phyloP scores from a whole-genome alignment of 2,113 vertebrate species.

The Podarcis raffonei region DNA sequence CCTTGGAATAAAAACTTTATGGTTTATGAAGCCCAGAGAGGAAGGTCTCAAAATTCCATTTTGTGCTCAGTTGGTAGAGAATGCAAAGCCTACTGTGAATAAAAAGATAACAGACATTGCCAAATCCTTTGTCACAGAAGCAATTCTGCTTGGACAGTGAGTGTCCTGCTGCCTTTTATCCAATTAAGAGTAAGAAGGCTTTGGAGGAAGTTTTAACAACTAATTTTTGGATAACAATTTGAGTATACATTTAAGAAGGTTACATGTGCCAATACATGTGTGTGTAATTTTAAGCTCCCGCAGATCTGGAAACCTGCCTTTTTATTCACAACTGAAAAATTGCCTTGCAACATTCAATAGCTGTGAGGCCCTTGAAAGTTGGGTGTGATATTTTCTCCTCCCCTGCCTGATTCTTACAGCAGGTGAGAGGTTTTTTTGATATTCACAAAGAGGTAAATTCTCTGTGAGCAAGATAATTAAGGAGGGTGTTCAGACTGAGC shows the following conservation, averaged over 20 bases:
- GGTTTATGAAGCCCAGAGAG: conserved; percentile 8
- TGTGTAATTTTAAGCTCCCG: background rate
- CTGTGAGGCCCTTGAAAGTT: background rate
- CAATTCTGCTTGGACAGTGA: background rate
- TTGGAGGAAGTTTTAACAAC: background rate
- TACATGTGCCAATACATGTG: background rate
- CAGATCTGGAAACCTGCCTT: conserved; percentile 56
- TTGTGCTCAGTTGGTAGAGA: conserved; percentile 58
- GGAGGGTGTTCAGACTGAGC: background rate
- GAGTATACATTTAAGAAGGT: background rate
- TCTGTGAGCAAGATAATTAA: background rate
- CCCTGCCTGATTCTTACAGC: background rate
- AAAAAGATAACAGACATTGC: conserved; percentile 58
- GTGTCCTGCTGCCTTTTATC: conserved; percentile 10
- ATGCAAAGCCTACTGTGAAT: conserved; percentile 68
- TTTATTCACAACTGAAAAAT: conserved; percentile 72
- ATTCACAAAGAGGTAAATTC: background rate
- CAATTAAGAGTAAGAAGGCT: conserved; percentile 15
- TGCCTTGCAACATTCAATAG: conserved; percentile 43
- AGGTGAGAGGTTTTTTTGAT: background rate
- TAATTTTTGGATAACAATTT: background rate
- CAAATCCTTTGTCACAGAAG: background rate
- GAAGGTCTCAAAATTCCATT: background rate
- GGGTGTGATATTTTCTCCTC: background rate
- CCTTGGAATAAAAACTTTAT: background rate